Percentiles rank a stretch among this genome's conserved stretches.
These are phyloP conservation scores for Phaethon lepturus DNA, from an alignment of 2,113 vertebrate species.

Conservation along the genomic window DNA sequence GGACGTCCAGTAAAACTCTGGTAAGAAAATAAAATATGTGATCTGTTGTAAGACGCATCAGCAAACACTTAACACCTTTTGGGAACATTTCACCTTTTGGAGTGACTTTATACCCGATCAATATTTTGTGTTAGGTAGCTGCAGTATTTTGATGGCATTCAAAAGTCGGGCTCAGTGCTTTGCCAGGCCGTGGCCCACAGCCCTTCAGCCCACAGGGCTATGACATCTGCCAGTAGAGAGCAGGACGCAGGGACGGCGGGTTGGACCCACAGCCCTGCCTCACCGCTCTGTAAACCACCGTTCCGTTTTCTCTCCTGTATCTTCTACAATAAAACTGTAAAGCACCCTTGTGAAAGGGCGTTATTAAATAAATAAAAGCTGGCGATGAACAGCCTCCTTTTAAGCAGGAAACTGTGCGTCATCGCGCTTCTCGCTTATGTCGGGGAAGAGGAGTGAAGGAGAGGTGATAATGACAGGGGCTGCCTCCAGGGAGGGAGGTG, in stretches of 20 bases:
- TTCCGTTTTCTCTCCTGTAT: fast-evolving
- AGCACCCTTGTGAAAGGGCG: not conserved
- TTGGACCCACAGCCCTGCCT: not conserved
- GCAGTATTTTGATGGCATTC: not conserved
- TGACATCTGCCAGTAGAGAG: too few species aligned
- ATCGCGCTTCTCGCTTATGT: not conserved
- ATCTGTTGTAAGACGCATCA: not conserved
- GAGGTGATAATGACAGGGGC: conserved; percentile 24
- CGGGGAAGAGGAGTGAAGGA: not conserved
- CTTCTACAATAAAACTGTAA: not conserved
- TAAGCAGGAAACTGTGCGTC: conserved; percentile 10
- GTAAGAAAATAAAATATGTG: not conserved
- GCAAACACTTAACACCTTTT: not conserved
- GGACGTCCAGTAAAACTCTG: not conserved
- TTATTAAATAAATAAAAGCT: not conserved
- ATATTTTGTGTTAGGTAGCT: not conserved
- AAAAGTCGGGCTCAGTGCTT: not conserved
- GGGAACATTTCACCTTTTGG: not conserved
- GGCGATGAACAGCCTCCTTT: not conserved
- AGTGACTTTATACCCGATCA: fast-evolving
- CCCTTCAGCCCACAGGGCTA: fast-evolving
- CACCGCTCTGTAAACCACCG: fast-evolving
- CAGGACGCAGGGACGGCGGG: not conserved
- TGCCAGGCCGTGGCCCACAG: not conserved
- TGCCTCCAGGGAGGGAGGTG: conserved; percentile 10